Percentiles rank a stretch among this genome's conserved stretches.
Evolutionary conservation across 1,140 invertebrate species (phyloP).

Genomic region (Brachionus manjavacas): DNA sequence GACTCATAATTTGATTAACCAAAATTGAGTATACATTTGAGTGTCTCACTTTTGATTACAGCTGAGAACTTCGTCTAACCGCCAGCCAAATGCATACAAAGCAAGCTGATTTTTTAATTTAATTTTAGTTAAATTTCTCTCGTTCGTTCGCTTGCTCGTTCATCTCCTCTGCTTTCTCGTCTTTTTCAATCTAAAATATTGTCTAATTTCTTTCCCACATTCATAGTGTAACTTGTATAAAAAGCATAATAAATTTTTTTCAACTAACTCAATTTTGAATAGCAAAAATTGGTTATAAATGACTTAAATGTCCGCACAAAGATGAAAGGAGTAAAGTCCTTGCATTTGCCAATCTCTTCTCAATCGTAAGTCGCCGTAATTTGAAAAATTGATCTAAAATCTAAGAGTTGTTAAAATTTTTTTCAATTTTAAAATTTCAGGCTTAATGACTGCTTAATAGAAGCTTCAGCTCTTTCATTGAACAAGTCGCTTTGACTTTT

Average conservation of each 20-base stretch:
- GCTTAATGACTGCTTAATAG: not conserved
- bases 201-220: not conserved
- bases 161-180: not conserved
- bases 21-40: not conserved
- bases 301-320: not conserved
- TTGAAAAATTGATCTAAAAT: too few species aligned
- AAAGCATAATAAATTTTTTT: slow-evolving; percentile 28
- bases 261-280: slow-evolving; percentile 2
- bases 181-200: not conserved
- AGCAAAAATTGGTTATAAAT: not conserved
- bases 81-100: not conserved
- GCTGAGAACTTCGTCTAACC: not conserved
- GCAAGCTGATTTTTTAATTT: not conserved
- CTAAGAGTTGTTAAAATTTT: not conserved
- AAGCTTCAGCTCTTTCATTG: too few species aligned
- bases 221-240: slow-evolving; percentile 13
- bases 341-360: not conserved
- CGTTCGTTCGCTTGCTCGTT: not conserved
- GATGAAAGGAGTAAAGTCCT: slow-evolving; percentile 5
- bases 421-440: not conserved
- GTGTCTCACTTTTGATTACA: not conserved
- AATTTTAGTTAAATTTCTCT: not conserved
- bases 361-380: not conserved
- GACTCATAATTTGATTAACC: not conserved
- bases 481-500: too few species aligned